Evolutionary conservation across 2,113 vertebrate species (phyloP).

Genomic region (Nycticorax nycticorax): DNA sequence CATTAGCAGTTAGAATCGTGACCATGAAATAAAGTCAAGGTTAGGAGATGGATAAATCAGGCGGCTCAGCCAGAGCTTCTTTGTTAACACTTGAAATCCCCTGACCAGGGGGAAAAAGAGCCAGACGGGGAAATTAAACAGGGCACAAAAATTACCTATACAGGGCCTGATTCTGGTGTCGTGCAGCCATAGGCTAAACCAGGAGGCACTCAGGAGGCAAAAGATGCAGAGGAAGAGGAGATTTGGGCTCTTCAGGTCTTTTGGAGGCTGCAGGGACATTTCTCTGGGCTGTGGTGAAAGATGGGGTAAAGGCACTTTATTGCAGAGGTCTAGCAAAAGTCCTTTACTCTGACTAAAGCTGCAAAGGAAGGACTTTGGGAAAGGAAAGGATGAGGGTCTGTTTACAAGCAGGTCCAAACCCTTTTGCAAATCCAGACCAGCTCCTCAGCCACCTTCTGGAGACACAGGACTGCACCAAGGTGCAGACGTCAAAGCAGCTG

Average conservation of each 20-base stretch:
- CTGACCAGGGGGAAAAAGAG: background rate
- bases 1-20: conserved; percentile 36
- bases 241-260: background rate
- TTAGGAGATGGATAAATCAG: conserved; percentile 69
- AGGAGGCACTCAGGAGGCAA: background rate
- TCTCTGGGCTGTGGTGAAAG: background rate
- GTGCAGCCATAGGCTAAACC: background rate
- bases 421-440: background rate
- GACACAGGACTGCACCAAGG: background rate
- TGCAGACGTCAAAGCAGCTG: background rate
- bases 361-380: background rate
- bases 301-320: rapidly evolving
- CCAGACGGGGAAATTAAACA: background rate
- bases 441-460: background rate
- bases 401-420: background rate
- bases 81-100: background rate
- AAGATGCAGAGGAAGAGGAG: background rate
- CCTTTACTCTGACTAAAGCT: background rate
- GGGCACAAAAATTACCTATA: background rate
- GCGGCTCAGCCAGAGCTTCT: background rate
- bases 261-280: background rate
- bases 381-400: background rate
- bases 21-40: conserved; percentile 69
- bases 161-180: background rate
- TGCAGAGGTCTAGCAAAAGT: background rate